These are phyloP conservation scores for Anastrepha obliqua DNA, from an alignment of 1,140 invertebrate genomes.

Conservation along the genomic window DNA sequence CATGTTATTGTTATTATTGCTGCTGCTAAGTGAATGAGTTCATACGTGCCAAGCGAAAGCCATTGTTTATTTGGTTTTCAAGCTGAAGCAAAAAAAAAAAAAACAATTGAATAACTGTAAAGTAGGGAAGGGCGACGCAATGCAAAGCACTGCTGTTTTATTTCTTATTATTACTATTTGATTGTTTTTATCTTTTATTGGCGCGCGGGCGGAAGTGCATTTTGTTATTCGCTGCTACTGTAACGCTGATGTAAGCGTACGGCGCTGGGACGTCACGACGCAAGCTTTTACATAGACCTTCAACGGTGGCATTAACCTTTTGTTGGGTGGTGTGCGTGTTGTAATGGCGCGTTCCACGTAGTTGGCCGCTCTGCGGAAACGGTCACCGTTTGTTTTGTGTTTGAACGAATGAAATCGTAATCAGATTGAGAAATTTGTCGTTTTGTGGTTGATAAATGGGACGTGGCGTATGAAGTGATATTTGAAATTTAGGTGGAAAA, in stretches of 20 bases:
- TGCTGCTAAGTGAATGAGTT: background rate
- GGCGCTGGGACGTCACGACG: background rate
- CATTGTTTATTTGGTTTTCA: constrained; percentile 4
- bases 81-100: background rate
- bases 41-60: constrained; percentile 40
- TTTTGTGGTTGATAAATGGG: too few relatives aligned
- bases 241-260: constrained; percentile 6
- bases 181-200: background rate
- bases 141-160: background rate
- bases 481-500: too few relatives aligned
- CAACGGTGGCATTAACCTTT: constrained; percentile 52
- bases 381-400: background rate
- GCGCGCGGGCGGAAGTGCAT: background rate
- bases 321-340: background rate
- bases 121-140: constrained; percentile 2
- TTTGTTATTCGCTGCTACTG: background rate
- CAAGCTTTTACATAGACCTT: constrained; percentile 42
- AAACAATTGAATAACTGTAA: constrained; percentile 17
- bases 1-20: background rate
- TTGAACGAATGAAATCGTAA: background rate
- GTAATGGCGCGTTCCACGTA: constrained; percentile 14
- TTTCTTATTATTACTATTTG: background rate
- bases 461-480: too few relatives aligned
- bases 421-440: too few relatives aligned
- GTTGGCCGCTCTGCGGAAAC: background rate